Evolutionary conservation across 2,797 vertebrate species (phyloP).

Genomic region (Enteromius fasciolatus): DNA sequence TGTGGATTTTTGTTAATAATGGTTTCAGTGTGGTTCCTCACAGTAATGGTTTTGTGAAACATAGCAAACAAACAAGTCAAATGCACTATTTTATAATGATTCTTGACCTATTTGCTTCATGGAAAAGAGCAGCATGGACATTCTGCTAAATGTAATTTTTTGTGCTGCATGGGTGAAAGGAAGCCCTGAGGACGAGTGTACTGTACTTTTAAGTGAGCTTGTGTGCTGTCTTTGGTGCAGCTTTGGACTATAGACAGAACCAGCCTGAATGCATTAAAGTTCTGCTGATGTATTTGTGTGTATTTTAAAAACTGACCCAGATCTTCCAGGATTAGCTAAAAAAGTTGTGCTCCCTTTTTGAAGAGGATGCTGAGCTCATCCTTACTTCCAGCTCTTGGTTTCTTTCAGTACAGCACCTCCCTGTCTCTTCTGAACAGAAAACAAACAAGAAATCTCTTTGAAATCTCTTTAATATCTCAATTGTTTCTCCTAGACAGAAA

Average conservation of each 20-base stretch:
- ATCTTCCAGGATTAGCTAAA: slow-evolving; percentile 46
- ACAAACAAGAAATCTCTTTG: neutral
- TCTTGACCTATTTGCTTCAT: neutral
- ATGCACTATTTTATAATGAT: neutral
- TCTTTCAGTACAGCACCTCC: neutral
- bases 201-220: slow-evolving; percentile 10
- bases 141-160: neutral
- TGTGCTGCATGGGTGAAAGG: neutral
- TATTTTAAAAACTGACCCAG: slow-evolving; percentile 57
- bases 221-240: neutral
- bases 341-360: slow-evolving; percentile 17
- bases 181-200: neutral
- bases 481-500: neutral
- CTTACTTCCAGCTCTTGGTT: neutral
- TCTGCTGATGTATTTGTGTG: slow-evolving; percentile 47
- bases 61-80: neutral
- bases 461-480: neutral
- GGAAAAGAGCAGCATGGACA: neutral
- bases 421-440: neutral
- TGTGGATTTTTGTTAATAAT: neutral
- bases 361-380: neutral
- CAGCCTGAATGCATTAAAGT: slow-evolving; percentile 16
- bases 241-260: neutral
- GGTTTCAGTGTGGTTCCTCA: neutral
- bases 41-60: neutral